Base-by-base conservation (phyloP, 1,140 invertebrate genomes). In the Homarus americanus region DNA sequence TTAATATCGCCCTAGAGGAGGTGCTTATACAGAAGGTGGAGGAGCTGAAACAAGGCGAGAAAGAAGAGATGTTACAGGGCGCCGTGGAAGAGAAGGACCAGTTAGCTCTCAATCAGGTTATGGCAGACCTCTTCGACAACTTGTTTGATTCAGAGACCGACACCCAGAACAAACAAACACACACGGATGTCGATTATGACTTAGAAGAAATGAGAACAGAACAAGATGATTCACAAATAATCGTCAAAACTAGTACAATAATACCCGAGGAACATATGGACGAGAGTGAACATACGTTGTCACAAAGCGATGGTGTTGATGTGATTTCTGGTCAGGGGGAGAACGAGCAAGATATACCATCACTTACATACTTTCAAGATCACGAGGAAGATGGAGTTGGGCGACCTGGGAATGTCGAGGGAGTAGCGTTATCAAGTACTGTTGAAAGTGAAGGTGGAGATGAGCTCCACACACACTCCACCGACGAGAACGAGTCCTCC, bases 61-160 rank as follows among this genome's bases (percentile, higher is more conserved):
- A 53, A 24, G 9, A 44, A 10, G 83, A 86, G 10, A 34, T 41
- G 32, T 12, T 75, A 44, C 53, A 49, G 24, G 69, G 24, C 36
- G 83, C 72, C 28, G 24, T 9, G 41, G 83, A 86, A 40, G n/a
- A 86, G 20, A 17, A 86, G 32, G 83, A 86, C 20, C 83, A 86
- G 41, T 38, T n/a, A 32, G 83, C 83, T 9, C 83, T 86, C 4
- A 69, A 86, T 4, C 20, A 36, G 36, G 83, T 41, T 7, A 86
- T 86, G 83, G 41, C 41, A 34, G 69, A 86, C 41, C 72, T 86
- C 1, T n/a, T 86, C 38, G 63, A 40, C n/a, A 86, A 0, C 49
- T 34, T 86, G 34, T 86, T 76, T 86, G 32, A 34, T 72, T 28
- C 15, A 10, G 63, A 40, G 20, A 69, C 38, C 38, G 58, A 83